Evolutionary conservation across 2,797 vertebrate species (phyloP).

Genomic region (Gobionotothen gibberifrons): DNA sequence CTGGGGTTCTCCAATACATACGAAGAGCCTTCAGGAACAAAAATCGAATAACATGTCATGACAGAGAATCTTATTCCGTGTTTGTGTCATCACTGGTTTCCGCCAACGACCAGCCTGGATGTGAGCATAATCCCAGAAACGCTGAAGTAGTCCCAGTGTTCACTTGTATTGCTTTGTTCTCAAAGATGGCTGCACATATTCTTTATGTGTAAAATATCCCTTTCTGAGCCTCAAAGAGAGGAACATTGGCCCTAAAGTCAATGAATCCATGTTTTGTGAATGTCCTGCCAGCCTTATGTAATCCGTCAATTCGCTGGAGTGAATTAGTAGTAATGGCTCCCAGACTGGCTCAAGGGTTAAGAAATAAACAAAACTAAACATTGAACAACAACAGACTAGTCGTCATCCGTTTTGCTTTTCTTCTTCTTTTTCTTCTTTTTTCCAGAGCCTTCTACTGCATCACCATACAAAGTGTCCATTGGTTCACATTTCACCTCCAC

Average conservation of each 20-base stretch:
- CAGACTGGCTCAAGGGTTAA: neutral
- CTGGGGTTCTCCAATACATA: conserved; percentile 10
- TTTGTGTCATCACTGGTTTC: conserved; percentile 14
- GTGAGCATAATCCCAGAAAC: neutral
- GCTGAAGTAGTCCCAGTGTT: neutral
- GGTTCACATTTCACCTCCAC: conserved; percentile 63
- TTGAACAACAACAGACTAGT: conserved; percentile 45
- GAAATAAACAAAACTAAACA: conserved; percentile 16
- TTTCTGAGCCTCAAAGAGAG: neutral
- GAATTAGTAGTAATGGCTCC: neutral
- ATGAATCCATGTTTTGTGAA: conserved; percentile 16
- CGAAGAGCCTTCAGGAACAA: neutral
- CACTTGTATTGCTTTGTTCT: neutral
- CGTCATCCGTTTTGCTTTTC: conserved; percentile 37
- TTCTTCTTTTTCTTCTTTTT: conserved; percentile 78
- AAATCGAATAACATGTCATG: neutral
- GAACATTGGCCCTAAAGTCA: conserved; percentile 24
- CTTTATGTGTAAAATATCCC: conserved; percentile 16
- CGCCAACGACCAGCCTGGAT: neutral
- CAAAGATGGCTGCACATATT: neutral
- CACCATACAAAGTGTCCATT: conserved; percentile 26
- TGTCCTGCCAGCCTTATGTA: conserved; percentile 22
- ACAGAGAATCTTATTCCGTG: conserved; percentile 2
- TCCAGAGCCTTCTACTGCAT: conserved; percentile 19
- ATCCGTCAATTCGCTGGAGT: neutral